A percentile compares a stretch with the other conserved stretches of the same genome.
phyloP scores from a whole-genome alignment of 1,140 invertebrate species.

The Limonius californicus region DNA sequence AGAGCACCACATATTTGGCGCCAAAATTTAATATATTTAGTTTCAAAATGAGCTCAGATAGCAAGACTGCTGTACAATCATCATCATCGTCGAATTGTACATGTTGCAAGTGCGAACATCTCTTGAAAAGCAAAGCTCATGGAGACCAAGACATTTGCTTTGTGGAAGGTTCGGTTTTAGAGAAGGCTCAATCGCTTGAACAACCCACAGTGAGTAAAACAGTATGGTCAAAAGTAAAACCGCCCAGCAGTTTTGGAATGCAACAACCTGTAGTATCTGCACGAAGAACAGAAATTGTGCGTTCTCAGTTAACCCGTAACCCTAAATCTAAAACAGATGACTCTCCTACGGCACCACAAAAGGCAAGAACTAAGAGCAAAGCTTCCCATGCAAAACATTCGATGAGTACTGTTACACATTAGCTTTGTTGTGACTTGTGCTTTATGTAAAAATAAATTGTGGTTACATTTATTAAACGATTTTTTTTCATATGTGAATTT shows the following conservation, averaged over 20 bases:
- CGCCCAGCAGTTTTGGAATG: not conserved
- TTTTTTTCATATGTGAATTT: too few relatives aligned
- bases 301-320: slow-evolving; percentile 8
- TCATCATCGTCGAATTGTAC: not conserved
- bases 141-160: not conserved
- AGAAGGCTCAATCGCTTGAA: not conserved
- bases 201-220: not conserved
- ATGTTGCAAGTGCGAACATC: not conserved
- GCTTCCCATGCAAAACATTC: too few relatives aligned
- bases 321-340: too few relatives aligned
- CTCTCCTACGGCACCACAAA: too few relatives aligned
- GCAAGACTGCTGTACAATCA: too few relatives aligned
- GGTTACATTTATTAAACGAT: too few relatives aligned
- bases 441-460: too few relatives aligned
- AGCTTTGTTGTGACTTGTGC: too few relatives aligned
- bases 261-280: slow-evolving; percentile 18
- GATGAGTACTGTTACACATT: too few relatives aligned
- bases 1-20: not conserved
- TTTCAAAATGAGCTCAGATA: not conserved
- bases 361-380: too few relatives aligned
- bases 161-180: not conserved
- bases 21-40: not conserved
- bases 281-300: slow-evolving; percentile 18
- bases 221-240: slow-evolving; percentile 14
- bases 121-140: not conserved